Conservation (phyloP, 2,888 invertebrate species). For the Nomada ruficornis region DNA sequence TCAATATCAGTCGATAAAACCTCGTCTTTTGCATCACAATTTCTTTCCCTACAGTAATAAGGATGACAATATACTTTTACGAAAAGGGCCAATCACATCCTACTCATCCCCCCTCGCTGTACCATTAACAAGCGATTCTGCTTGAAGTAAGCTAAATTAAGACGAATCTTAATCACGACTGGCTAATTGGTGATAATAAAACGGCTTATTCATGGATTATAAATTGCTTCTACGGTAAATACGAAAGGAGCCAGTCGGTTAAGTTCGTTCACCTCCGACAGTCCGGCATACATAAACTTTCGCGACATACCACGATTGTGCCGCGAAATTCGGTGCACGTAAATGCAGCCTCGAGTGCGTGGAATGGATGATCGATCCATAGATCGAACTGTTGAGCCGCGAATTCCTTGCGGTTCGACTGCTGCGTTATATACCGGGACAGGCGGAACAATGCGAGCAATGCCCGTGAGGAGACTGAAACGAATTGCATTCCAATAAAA, state of each 20-base stretch:
- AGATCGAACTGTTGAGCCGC: constrained; percentile 48
- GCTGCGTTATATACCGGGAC: constrained; percentile 32
- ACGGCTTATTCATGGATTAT: constrained; percentile 17
- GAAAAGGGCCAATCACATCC: background rate
- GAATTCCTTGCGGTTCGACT: constrained; percentile 52
- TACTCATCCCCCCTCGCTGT: too few species aligned
- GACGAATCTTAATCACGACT: constrained; percentile 1
- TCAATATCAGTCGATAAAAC: too few species aligned
- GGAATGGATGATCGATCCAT: constrained; percentile 56
- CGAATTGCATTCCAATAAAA: constrained; percentile 43
- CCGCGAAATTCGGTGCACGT: constrained; percentile 63
- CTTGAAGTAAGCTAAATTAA: background rate
- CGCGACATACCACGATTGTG: constrained; percentile 33
- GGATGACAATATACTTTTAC: background rate
- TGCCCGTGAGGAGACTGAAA: constrained; percentile 21
- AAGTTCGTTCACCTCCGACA: constrained; percentile 70
- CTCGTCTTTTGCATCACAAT: too few species aligned
- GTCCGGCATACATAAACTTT: constrained; percentile 55
- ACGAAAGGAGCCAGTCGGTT: constrained; percentile 7
- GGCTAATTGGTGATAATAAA: constrained; percentile 3
- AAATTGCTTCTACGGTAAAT: background rate
- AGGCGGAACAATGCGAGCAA: constrained; percentile 40
- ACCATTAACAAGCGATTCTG: background rate
- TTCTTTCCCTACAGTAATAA: too few species aligned
- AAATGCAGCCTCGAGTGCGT: constrained; percentile 46